Evolutionary conservation across 30 jellyfish, hydroid and myxozoan species (phyloP).

Genomic region (Aurelia coerulea): DNA sequence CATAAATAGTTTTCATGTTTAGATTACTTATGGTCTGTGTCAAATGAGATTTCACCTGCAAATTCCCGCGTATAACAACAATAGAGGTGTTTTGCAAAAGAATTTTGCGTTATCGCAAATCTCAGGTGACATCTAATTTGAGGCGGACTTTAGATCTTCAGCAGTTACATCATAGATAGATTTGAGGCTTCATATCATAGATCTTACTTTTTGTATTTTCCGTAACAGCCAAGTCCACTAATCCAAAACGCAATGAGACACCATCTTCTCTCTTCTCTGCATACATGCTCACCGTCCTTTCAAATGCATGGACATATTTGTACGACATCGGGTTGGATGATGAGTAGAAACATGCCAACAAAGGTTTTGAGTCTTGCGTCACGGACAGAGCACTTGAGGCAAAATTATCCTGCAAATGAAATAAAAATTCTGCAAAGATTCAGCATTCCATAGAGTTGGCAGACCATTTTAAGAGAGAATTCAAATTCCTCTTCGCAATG

Average conservation of each 20-base stretch:
- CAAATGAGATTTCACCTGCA: too few species aligned
- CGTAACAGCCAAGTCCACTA: slow-evolving; percentile 38
- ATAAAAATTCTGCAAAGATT: neutral
- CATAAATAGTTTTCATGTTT: too few species aligned
- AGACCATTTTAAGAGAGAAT: too few species aligned
- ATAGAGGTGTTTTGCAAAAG: too few species aligned
- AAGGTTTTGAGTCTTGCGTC: slow-evolving; percentile 2
- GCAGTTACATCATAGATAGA: too few species aligned
- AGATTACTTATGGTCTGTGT: too few species aligned
- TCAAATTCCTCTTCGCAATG: too few species aligned
- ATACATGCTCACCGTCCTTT: slow-evolving; percentile 24
- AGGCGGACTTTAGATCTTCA: too few species aligned
- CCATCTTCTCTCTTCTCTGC: neutral
- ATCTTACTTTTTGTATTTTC: slow-evolving; percentile 47
- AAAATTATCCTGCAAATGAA: slow-evolving; percentile 35
- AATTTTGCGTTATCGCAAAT: too few species aligned
- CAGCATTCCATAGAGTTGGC: too few species aligned
- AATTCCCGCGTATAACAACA: too few species aligned
- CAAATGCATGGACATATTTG: slow-evolving; percentile 38
- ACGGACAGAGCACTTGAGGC: slow-evolving; percentile 3
- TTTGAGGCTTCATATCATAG: neutral
- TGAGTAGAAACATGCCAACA: slow-evolving; percentile 48
- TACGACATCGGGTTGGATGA: slow-evolving; percentile 53
- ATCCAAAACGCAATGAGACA: slow-evolving; percentile 25
- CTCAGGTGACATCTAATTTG: too few species aligned